Conservation (phyloP, 1,140 invertebrate genomes). For the Nasonia vitripennis region DNA sequence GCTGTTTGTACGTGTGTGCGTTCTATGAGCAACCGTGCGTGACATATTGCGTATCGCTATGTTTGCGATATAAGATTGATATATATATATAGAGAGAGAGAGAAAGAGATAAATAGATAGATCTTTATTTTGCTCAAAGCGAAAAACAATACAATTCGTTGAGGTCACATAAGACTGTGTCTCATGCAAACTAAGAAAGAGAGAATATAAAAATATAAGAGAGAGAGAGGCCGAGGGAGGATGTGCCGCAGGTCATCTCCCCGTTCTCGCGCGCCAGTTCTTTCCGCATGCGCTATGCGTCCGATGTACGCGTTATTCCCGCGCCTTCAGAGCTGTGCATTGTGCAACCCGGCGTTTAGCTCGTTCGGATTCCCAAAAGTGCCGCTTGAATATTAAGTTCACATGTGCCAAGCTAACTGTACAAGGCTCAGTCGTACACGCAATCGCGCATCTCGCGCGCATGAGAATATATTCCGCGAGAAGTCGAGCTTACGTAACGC, state of each 20-base stretch:
- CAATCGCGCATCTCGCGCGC: not conserved
- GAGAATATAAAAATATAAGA: no score
- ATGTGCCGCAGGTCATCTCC: not conserved
- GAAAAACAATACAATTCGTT: no score
- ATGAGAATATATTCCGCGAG: not conserved
- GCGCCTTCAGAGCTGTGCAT: not conserved
- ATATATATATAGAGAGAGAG: not conserved
- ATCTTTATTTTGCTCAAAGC: no score
- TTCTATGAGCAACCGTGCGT: not conserved
- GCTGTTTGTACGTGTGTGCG: not conserved
- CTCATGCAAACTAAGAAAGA: no score
- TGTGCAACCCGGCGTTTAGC: not conserved
- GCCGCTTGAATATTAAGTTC: not conserved
- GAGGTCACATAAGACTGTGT: no score
- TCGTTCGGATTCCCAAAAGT: not conserved
- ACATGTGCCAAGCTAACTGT: not conserved
- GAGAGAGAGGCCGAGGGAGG: no score
- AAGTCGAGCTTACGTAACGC: not conserved
- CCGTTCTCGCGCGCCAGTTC: no score
- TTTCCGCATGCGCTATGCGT: no score
- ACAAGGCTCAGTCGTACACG: no score
- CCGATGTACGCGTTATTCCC: no score
- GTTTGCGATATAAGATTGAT: conserved; percentile 18
- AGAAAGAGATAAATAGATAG: no score
- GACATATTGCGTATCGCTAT: conserved; percentile 7